Base-by-base conservation (phyloP, 2,888 invertebrate genomes). In the Homarus gammarus region DNA sequence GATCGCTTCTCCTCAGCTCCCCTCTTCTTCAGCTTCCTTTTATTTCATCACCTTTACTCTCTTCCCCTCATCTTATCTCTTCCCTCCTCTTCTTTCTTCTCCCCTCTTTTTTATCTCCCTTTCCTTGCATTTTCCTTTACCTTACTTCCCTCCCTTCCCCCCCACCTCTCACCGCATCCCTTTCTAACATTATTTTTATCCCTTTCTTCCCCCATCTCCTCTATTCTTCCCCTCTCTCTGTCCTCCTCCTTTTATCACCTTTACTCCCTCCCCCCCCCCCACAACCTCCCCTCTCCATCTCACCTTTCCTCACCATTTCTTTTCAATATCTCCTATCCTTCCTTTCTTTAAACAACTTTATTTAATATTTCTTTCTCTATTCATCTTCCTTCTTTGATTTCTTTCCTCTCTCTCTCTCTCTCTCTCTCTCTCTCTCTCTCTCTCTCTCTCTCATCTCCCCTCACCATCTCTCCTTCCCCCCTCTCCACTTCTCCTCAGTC, bases 391-490 rank as follows among this genome's bases (percentile, higher is more conserved):
- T 6, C 6, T 70, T 15, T 70, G 33, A 31, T 6, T 31, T 70
- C 31, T 27, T 31, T 70, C 0, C 40, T 44, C 40, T n/a, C 72
- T 72, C 72, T 15, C 36, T 72, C 36, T 64, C 72, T 8, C 36
- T 36, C 36, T 72, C 72, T 72, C 72, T 70, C 72, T 72, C 72
- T 72, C 72, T 27, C 27, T 72, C 18, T 72, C 72, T 72, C 72
- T 72, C 72, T 27, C 36, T 72, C 36, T 15, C 72, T 72, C 73
- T 73, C 5, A 27, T n/a, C 36, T 12, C 22, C 5, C 36, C 70
- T 27, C 18, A 2, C 68, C 31, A 44, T 5, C 18, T 18, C 10
- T 18, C 12, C 15, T 18, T 2, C 18, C 18, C 18, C 18, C 56
- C 18, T 2, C 18, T 18, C 18, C 56, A 44, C 56, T 18, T 44